Percentiles rank a stretch among this genome's conserved stretches.
phyloP scores from a whole-genome alignment of 1,140 invertebrate genomes.

The Orius laevigatus region DNA sequence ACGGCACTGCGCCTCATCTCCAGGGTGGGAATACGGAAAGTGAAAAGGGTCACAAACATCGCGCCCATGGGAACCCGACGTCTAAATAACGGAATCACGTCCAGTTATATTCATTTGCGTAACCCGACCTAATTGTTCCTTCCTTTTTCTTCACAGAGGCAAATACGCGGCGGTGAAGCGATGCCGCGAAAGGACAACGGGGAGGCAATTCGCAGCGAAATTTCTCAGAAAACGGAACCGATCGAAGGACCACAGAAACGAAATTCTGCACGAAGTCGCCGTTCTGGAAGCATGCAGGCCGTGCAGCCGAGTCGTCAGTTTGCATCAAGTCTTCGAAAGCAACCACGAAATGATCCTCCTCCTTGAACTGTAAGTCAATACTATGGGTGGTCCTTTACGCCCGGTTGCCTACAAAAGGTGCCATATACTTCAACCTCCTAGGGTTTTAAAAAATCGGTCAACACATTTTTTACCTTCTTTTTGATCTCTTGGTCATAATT shows the following conservation, averaged over 20 bases:
- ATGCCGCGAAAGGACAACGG: conserved; percentile 67
- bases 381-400: too few relatives aligned
- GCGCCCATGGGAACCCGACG: too few relatives aligned
- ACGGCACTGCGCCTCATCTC: too few relatives aligned
- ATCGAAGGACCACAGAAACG: conserved; percentile 53
- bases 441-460: too few relatives aligned
- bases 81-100: too few relatives aligned
- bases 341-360: conserved; percentile 69
- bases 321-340: conserved; percentile 78
- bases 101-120: too few relatives aligned
- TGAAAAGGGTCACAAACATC: too few relatives aligned
- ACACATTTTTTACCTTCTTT: too few relatives aligned
- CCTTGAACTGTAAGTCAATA: conserved; percentile 61
- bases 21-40: too few relatives aligned
- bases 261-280: conserved; percentile 79
- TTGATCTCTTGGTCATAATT: too few relatives aligned
- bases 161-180: conserved; percentile 89
- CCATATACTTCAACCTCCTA: too few relatives aligned
- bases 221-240: conserved; percentile 78
- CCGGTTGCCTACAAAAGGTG: too few relatives aligned
- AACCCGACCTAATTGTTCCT: not conserved
- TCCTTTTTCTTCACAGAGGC: conserved; percentile 48
- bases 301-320: conserved; percentile 62
- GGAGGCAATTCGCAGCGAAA: conserved; percentile 83
- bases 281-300: conserved; percentile 66